Conservation (phyloP, 2,113 vertebrate species). For the Psilopogon haemacephalus region DNA sequence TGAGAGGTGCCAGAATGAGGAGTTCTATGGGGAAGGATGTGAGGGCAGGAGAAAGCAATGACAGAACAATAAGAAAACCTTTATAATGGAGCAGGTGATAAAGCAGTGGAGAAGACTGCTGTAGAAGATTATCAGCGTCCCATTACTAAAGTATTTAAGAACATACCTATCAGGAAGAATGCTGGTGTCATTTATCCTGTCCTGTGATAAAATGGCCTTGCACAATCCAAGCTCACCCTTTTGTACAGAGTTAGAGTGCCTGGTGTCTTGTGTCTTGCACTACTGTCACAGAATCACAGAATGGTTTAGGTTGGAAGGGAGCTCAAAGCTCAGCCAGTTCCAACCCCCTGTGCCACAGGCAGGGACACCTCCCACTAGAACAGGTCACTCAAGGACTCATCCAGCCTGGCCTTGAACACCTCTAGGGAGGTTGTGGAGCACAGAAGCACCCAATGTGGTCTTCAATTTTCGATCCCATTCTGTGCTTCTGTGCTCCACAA, state of each 20-base stretch:
- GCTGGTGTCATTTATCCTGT: not conserved
- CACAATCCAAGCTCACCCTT: accelerated
- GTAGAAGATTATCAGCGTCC: not conserved
- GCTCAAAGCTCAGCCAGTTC: too few relatives aligned
- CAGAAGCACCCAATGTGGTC: too few relatives aligned
- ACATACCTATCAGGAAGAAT: not conserved
- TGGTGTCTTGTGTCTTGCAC: not conserved
- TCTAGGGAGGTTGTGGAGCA: too few relatives aligned
- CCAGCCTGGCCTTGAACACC: too few relatives aligned
- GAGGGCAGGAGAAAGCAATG: not conserved
- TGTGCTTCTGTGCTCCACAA: too few relatives aligned
- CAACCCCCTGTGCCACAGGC: too few relatives aligned
- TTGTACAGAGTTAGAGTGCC: not conserved
- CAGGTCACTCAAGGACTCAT: too few relatives aligned
- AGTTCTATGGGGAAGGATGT: not conserved
- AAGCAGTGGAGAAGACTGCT: not conserved
- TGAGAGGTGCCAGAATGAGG: accelerated
- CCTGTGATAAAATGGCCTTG: not conserved
- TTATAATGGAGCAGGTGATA: not conserved
- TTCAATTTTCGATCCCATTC: too few relatives aligned
- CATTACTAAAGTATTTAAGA: not conserved
- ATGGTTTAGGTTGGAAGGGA: too few relatives aligned
- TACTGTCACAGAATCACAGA: too few relatives aligned
- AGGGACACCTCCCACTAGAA: too few relatives aligned
- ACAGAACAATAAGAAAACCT: not conserved